phyloP scores from a whole-genome alignment of 2,113 vertebrate species.

The Sebastes schlegelii region DNA sequence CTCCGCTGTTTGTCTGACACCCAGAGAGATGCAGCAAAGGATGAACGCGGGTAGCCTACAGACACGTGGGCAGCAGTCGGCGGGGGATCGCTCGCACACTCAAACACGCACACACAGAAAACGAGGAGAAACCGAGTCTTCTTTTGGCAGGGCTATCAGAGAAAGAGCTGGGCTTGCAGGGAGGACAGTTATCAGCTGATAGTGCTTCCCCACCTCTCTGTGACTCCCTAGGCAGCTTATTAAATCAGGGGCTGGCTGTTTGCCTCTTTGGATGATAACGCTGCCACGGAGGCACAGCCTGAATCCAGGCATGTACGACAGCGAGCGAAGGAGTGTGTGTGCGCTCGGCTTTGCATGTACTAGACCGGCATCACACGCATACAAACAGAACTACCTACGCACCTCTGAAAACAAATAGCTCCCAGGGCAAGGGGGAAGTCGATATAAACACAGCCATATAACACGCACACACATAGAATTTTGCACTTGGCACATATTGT shows the following conservation, averaged over 20 bases:
- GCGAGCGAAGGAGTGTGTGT: conserved; percentile 28
- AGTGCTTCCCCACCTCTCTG: conserved; percentile 69
- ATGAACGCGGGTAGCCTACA: conserved; percentile 46
- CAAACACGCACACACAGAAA: conserved; percentile 29
- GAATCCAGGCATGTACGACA: conserved; percentile 46
- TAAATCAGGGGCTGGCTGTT: conserved; percentile 79
- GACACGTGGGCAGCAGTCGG: conserved; percentile 71
- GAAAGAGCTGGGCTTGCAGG: conserved; percentile 59
- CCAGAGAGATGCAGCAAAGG: conserved; percentile 45
- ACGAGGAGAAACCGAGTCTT: conserved; percentile 42
- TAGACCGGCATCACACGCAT: conserved; percentile 46
- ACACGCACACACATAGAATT: background rate
- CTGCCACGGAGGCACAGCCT: conserved; percentile 41
- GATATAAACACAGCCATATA: conserved; percentile 50
- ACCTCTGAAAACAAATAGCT: conserved; percentile 69
- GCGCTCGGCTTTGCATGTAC: conserved; percentile 8
- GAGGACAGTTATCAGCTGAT: conserved; percentile 80
- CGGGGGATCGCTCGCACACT: conserved; percentile 29
- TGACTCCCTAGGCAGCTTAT: conserved; percentile 80
- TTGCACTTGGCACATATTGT: conserved; percentile 18
- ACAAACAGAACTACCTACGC: conserved; percentile 59
- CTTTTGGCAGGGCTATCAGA: conserved; percentile 69
- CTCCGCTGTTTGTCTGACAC: conserved; percentile 67
- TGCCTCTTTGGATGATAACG: conserved; percentile 74
- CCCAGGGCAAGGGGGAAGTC: conserved; percentile 41